Evolutionary conservation across 2,113 vertebrate species (phyloP).

Genomic region (Calypte anna): DNA sequence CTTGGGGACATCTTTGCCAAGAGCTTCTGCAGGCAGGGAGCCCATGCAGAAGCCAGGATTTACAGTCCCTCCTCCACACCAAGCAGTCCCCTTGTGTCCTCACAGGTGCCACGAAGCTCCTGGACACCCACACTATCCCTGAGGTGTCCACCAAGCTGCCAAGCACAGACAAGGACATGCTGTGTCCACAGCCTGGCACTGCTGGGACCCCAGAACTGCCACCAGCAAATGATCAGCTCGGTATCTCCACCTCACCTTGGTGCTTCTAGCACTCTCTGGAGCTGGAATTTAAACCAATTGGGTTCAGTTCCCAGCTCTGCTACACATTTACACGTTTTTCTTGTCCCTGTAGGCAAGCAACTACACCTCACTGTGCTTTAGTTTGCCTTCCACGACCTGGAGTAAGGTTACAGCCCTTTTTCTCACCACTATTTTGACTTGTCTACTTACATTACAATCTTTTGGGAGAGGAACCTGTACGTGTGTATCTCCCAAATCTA

Average conservation of each 20-base stretch:
- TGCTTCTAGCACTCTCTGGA: not conserved
- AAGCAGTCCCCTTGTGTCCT: accelerated
- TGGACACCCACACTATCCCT: not conserved
- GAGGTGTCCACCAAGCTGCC: accelerated
- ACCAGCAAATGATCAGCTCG: accelerated
- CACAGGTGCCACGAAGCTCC: accelerated
- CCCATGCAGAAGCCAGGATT: accelerated
- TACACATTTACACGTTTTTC: not conserved
- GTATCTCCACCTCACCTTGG: not conserved
- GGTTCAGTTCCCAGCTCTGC: not conserved
- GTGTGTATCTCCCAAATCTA: conserved; percentile 36
- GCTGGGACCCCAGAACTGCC: accelerated
- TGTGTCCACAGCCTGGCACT: not conserved
- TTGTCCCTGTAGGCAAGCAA: not conserved
- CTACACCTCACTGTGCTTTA: not conserved
- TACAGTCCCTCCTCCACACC: not conserved
- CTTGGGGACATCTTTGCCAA: accelerated
- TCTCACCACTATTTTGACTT: conserved; percentile 36
- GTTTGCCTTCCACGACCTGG: not conserved
- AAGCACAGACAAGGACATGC: accelerated
- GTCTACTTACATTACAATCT: conserved; percentile 49
- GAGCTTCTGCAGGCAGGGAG: not conserved
- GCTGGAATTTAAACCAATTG: not conserved
- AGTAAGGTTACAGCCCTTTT: conserved; percentile 35
- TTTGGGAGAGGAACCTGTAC: conserved; percentile 16